Percentiles rank a stretch among this genome's conserved stretches.
phyloP scores from a whole-genome alignment of 2,797 vertebrate genomes.

The Pteropus rufus region DNA sequence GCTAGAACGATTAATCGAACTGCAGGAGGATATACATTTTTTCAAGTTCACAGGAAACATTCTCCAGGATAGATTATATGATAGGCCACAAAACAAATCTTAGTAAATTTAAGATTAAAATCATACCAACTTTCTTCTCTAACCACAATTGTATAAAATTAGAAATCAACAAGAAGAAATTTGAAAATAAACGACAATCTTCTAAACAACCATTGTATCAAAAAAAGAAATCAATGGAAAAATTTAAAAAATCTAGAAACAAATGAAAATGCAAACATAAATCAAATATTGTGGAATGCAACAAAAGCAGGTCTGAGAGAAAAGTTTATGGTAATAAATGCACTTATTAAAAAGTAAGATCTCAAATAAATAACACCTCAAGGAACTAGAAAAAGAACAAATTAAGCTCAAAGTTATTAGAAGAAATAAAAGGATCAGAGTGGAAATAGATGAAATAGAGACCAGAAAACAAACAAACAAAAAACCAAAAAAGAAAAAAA shows the following conservation, averaged over 20 bases:
- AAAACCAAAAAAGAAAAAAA: not conserved
- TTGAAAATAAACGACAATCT: not conserved
- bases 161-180: not conserved
- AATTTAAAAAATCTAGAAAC: not conserved
- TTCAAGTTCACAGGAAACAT: not conserved
- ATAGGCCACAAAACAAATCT: not conserved
- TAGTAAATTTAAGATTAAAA: not conserved
- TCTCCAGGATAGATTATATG: not conserved
- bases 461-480: no score
- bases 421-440: not conserved
- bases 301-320: not conserved
- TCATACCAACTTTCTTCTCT: not conserved
- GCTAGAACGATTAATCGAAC: not conserved
- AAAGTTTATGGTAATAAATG: not conserved
- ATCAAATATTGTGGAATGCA: not conserved
- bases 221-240: not conserved
- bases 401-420: not conserved
- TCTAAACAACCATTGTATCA: not conserved
- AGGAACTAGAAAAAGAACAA: not conserved
- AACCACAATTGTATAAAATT: not conserved
- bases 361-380: not conserved
- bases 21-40: not conserved
- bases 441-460: not conserved
- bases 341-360: not conserved
- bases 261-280: not conserved